Conservation (phyloP, 1,140 invertebrate species). For the Telenomus remus region DNA sequence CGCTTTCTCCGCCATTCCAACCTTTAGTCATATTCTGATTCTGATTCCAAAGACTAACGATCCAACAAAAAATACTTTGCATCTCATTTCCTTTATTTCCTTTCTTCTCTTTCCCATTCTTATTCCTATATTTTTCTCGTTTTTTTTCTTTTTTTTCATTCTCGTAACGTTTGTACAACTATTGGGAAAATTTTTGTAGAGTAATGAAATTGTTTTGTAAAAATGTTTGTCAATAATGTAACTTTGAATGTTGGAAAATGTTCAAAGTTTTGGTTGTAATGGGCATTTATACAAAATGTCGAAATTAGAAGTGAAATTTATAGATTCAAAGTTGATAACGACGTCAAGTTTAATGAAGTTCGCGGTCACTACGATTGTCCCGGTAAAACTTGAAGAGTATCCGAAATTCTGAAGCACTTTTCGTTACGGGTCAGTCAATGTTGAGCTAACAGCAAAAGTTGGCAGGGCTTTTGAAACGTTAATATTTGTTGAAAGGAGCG, state of each 20-base stretch:
- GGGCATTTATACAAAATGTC: conserved; percentile 32
- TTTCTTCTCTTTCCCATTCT: neutral
- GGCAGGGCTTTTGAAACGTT: conserved; percentile 60
- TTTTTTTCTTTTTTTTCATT: neutral
- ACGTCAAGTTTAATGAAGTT: conserved; percentile 71
- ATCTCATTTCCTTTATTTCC: conserved; percentile 44
- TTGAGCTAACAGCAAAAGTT: conserved; percentile 54
- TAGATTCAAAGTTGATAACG: conserved; percentile 63
- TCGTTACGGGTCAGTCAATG: conserved; percentile 63
- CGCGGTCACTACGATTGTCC: conserved; percentile 56
- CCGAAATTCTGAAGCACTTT: conserved; percentile 58
- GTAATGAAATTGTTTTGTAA: too few relatives aligned
- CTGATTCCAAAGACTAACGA: conserved; percentile 55
- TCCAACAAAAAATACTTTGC: conserved; percentile 44
- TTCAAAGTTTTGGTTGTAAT: too few relatives aligned
- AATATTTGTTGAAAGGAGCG: neutral
- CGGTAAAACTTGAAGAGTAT: conserved; percentile 61
- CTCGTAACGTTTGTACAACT: too few relatives aligned
- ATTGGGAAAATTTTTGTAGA: too few relatives aligned
- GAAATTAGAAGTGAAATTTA: conserved; percentile 53
- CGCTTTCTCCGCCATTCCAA: conserved; percentile 58
- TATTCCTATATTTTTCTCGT: neutral
- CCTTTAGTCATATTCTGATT: conserved; percentile 64
- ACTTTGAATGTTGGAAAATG: too few relatives aligned
- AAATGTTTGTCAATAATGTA: neutral